phyloP scores from a whole-genome alignment of 2,113 vertebrate species.

The Neolamprologus modestus region DNA sequence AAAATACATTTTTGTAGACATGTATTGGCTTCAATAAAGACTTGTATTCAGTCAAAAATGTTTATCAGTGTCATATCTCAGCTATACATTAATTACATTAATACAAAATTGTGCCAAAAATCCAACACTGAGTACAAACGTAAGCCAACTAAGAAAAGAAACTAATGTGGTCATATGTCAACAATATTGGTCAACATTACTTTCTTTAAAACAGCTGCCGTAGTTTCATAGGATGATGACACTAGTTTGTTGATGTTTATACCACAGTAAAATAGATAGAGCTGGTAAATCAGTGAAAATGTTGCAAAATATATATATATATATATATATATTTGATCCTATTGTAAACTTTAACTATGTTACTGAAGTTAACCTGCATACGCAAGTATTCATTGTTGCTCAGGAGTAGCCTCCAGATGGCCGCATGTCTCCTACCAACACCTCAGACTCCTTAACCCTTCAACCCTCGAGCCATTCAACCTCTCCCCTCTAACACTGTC shows the following conservation, averaged over 20 bases:
- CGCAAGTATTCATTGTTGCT: neutral
- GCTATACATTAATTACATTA: neutral
- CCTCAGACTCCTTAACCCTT: neutral
- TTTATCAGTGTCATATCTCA: neutral
- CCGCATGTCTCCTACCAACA: neutral
- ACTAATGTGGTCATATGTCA: neutral
- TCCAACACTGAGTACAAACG: neutral
- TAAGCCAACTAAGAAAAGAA: neutral
- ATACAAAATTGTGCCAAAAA: neutral
- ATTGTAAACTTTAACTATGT: neutral
- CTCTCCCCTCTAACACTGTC: slow-evolving; percentile 9
- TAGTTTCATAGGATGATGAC: neutral
- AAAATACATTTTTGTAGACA: neutral
- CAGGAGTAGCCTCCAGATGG: slow-evolving; percentile 14
- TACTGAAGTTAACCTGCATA: neutral
- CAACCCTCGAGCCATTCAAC: neutral
- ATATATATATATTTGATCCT: neutral
- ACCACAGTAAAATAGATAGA: neutral
- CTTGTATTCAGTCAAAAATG: neutral
- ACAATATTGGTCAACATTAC: neutral
- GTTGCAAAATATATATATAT: neutral
- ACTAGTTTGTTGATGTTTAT: neutral
- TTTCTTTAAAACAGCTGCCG: neutral
- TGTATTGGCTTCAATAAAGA: neutral
- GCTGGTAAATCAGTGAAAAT: neutral